Evolutionary conservation across 1,140 invertebrate species (phyloP), one percentile per base, ranked within the genome.

Genomic region (Limonius californicus): DNA sequence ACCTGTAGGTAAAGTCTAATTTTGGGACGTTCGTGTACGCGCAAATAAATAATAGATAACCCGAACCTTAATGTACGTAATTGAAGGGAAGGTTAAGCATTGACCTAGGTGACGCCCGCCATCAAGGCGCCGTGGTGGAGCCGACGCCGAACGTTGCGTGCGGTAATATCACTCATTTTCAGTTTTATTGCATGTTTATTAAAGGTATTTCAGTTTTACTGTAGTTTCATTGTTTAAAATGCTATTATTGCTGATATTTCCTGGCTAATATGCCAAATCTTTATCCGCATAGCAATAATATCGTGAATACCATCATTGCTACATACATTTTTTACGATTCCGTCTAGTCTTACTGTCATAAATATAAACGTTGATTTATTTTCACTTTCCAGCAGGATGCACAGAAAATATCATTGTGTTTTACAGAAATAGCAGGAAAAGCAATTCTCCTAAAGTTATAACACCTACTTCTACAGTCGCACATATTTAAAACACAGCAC

Each of bases 141-240:
- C 63, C 62, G 62, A 59, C 65, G 69, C 62, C 63, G 45, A 39
- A n/a, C 35, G 11, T 70, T 66, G 69, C 69, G 69, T 70, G 69
- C 59, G 55, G 59, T 65, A 69, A 69, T 70, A 65, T 66, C 69
- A 70, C 69, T 68, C 69, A 69, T 70, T 70, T 67, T 62, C 69
- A 61, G 59, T 59, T 70, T 70, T 69, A 70, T 68, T 66, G 67
- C 69, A 66, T 62, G 63, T 27, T 61, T 60, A 69, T 65, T 65
- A 65, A 65, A 67, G 67, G 65, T 69, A 65, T 54, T 62, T 60
- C 55, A 55, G 64, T 62, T 65, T 65, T 55, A 65, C 60, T 65
- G 64, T 60, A 62, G 59, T 39, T 39, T 39, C 35, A 39, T 39
- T 39, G 35, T 53, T 45, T 53, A 15, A 53, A 53, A 53, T 8